phyloP scores from a whole-genome alignment of 2,888 invertebrate genomes.

The Heliconius charithonia region DNA sequence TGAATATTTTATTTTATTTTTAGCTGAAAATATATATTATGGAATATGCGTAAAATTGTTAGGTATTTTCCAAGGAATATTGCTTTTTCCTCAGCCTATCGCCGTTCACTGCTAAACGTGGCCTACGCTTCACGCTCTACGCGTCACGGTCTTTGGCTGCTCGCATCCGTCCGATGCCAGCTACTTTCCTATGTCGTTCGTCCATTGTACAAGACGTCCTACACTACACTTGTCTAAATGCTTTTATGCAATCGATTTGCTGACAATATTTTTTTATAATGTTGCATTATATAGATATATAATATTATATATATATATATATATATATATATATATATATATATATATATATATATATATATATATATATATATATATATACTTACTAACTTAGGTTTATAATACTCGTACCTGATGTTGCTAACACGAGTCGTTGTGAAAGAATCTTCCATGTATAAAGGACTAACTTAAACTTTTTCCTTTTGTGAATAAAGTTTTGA shows the following conservation, averaged over 20 bases:
- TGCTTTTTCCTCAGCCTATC: no score
- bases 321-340: no score
- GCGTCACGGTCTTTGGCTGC: no score
- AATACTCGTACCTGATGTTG: slow-evolving; percentile 3
- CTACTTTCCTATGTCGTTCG: no score
- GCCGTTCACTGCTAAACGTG: no score
- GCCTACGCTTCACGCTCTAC: no score
- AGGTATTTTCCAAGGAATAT: no score
- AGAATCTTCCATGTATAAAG: neutral
- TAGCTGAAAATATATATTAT: neutral
- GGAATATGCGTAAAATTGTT: no score
- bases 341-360: no score
- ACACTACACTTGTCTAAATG: no score
- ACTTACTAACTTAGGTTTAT: neutral
- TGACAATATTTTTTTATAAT: neutral
- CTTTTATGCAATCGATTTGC: neutral
- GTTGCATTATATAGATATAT: neutral
- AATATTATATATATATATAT: neutral
- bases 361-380: neutral
- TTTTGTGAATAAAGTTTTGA: neutral
- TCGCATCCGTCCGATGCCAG: no score
- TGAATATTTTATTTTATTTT: neutral
- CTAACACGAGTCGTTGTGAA: neutral
- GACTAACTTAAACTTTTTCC: slow-evolving; percentile 10
- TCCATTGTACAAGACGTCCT: no score